Conservation (phyloP, 1,140 invertebrate genomes). For the Bombus confusus region DNA sequence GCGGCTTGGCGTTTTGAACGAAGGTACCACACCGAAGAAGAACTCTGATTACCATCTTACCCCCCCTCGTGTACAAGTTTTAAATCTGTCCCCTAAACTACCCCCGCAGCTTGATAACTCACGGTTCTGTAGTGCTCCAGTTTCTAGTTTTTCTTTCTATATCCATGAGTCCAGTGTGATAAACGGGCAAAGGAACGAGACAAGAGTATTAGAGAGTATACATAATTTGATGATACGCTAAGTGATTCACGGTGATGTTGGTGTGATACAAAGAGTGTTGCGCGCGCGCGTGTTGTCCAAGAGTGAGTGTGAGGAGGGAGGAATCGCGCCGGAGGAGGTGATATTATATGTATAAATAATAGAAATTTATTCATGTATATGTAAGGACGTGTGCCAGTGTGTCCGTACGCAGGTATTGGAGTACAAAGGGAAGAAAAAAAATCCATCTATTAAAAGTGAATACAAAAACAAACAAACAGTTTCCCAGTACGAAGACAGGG, state of each 20-base stretch:
- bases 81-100: conserved; percentile 42
- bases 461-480: background rate
- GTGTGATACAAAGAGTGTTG: conserved; percentile 63
- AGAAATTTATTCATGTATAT: conserved; percentile 53
- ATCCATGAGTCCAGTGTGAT: conserved; percentile 75
- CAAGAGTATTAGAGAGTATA: background rate
- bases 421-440: conserved; percentile 64
- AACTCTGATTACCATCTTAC: conserved; percentile 70
- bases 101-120: conserved; percentile 50
- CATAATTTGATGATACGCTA: conserved; percentile 68
- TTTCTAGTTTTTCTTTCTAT: conserved; percentile 64
- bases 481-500: conserved; percentile 31
- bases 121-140: conserved; percentile 72
- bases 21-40: conserved; percentile 75
- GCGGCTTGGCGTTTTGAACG: conserved; percentile 76
- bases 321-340: conserved; percentile 47
- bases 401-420: conserved; percentile 60
- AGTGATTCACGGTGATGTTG: conserved; percentile 63
- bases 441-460: background rate
- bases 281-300: conserved; percentile 63
- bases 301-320: conserved; percentile 53
- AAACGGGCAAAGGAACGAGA: conserved; percentile 51
- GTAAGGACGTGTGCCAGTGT: conserved; percentile 59
- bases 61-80: conserved; percentile 70
- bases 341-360: conserved; percentile 57